Conservation (phyloP, 2,888 invertebrate genomes). For the Leptura quadrifasciata region DNA sequence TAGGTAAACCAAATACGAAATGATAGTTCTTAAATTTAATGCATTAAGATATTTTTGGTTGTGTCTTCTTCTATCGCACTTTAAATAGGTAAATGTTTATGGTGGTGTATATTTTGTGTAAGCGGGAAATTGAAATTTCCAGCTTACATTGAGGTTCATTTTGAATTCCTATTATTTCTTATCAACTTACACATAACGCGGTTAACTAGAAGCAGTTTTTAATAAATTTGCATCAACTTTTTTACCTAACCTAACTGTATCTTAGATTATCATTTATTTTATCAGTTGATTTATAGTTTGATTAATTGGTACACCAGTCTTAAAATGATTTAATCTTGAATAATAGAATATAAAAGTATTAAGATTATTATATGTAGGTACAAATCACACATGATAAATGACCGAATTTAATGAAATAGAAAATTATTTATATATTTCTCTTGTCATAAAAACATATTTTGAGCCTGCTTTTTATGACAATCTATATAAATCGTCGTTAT, state of each 20-base stretch:
- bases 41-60: too few relatives aligned
- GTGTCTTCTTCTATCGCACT: too few relatives aligned
- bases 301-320: background rate
- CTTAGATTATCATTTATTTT: background rate
- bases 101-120: too few relatives aligned
- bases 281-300: background rate
- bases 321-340: slow-evolving; percentile 2
- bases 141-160: background rate
- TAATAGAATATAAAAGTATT: background rate
- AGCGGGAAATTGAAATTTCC: too few relatives aligned
- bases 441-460: background rate
- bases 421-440: background rate
- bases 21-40: too few relatives aligned
- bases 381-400: background rate
- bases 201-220: background rate
- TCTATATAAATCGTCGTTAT: background rate
- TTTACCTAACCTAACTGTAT: background rate
- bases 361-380: background rate
- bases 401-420: background rate
- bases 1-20: too few relatives aligned
- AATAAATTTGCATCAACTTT: slow-evolving; percentile 1
- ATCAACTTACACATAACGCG: background rate
- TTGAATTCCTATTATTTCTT: background rate
- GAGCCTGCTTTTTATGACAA: background rate
- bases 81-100: too few relatives aligned